A percentile compares a stretch with the other conserved stretches of the same genome.
Evolutionary conservation across 1,140 invertebrate species (phyloP).

Genomic region (Homalodisca vitripennis): DNA sequence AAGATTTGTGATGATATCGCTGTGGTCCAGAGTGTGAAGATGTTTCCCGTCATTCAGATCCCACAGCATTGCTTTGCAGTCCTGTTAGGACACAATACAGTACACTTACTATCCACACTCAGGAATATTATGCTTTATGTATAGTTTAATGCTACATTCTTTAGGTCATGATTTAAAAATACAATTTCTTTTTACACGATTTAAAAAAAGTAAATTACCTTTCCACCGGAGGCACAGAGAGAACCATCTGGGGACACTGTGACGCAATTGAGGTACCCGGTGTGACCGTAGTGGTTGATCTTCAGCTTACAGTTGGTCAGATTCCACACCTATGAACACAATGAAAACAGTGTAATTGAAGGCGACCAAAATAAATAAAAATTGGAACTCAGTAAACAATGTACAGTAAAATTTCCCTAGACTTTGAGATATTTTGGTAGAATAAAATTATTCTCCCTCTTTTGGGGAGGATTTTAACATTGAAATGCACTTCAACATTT

Average conservation of each 20-base stretch:
- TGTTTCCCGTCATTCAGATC: constrained; percentile 99
- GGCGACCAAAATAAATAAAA: too few species aligned
- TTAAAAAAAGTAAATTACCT: constrained; percentile 54
- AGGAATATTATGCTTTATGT: too few species aligned
- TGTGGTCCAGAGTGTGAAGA: constrained; percentile 97
- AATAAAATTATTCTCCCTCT: too few species aligned
- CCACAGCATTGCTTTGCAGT: constrained; percentile 99
- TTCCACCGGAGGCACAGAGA: constrained; percentile 98
- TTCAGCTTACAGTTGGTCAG: constrained; percentile 98
- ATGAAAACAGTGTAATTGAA: too few species aligned
- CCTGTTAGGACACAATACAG: constrained; percentile 54
- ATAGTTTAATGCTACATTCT: too few species aligned
- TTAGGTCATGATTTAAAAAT: background rate
- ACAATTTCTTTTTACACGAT: background rate
- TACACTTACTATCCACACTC: constrained; percentile 1
- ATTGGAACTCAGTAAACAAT: too few species aligned
- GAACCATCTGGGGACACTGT: constrained; percentile 99
- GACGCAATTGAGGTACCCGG: constrained; percentile 97
- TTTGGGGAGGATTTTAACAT: too few species aligned
- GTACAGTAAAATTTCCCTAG: too few species aligned
- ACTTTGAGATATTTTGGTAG: too few species aligned
- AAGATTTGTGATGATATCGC: constrained; percentile 96
- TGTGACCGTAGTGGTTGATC: constrained; percentile 97
- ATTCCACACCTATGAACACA: constrained; percentile 86
- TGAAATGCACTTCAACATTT: too few species aligned